Evolutionary conservation across 2,888 invertebrate species (phyloP).

Genomic region (Trypoxylon attenuatum): DNA sequence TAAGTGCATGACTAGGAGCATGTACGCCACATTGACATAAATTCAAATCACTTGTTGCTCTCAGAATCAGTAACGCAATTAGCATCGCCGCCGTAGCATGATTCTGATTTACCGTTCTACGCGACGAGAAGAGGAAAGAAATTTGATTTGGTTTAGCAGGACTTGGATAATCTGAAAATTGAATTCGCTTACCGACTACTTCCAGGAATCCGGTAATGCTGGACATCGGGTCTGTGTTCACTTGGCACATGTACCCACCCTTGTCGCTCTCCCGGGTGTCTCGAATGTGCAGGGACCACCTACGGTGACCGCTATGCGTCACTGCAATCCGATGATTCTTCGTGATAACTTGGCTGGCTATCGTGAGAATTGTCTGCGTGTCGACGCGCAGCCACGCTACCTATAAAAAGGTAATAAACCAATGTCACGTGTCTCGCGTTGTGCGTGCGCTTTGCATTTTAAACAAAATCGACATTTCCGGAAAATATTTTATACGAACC

Average conservation of each 20-base stretch:
- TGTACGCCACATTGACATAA: no score
- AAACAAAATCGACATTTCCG: no score
- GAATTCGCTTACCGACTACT: constrained; percentile 74
- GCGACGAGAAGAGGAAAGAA: no score
- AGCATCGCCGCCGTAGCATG: no score
- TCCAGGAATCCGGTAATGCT: constrained; percentile 76
- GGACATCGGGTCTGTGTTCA: constrained; percentile 77
- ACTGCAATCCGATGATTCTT: constrained; percentile 76
- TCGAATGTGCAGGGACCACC: constrained; percentile 75
- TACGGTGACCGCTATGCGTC: constrained; percentile 74
- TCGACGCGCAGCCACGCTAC: constrained; percentile 77
- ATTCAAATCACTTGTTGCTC: constrained; percentile 1
- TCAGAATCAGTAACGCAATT: no score
- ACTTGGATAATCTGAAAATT: no score
- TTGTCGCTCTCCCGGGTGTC: constrained; percentile 75
- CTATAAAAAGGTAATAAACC: constrained; percentile 59
- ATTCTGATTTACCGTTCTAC: no score
- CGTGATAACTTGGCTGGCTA: constrained; percentile 76
- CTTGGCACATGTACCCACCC: constrained; percentile 75
- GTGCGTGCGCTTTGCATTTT: not conserved
- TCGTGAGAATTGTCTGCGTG: constrained; percentile 76
- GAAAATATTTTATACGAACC: not conserved
- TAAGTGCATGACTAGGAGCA: no score
- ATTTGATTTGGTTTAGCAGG: no score
- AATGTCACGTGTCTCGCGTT: not conserved